These are phyloP conservation scores for Capra hircus DNA, from an alignment of 2,113 vertebrate genomes.

Conservation along the genomic window DNA sequence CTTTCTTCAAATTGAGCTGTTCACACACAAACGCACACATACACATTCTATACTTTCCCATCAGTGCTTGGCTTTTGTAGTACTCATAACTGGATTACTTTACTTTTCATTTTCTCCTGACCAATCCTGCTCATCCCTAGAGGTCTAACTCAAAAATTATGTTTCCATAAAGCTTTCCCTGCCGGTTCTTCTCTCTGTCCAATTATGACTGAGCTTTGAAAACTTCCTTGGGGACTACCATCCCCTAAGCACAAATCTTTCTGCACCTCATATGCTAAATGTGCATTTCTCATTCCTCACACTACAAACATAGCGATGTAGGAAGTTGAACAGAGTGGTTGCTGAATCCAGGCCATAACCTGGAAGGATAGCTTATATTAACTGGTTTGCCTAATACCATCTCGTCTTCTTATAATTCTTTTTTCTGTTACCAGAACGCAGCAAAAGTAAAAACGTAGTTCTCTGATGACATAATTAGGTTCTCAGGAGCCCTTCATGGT, in stretches of 20 bases:
- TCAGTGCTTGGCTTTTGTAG: not conserved
- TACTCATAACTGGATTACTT: not conserved
- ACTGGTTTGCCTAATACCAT: not conserved
- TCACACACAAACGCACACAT: not conserved
- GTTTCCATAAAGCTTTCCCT: not conserved
- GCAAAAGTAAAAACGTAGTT: not conserved
- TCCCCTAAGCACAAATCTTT: not conserved
- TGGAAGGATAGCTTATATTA: not conserved
- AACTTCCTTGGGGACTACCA: not conserved
- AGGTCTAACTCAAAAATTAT: not conserved
- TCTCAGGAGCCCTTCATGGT: not conserved
- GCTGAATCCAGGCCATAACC: not conserved
- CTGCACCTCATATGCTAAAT: not conserved
- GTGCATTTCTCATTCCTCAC: not conserved
- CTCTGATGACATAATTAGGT: not conserved
- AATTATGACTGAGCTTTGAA: not conserved
- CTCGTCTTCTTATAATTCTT: not conserved
- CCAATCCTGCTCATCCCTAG: not conserved
- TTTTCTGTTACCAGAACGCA: not conserved
- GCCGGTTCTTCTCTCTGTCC: not conserved
- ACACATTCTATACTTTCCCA: not conserved
- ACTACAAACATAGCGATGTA: not conserved
- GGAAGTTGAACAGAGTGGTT: not conserved
- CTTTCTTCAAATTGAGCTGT: not conserved
- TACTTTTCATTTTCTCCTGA: not conserved